phyloP scores from a whole-genome alignment of 2,797 vertebrate species.

The Aldrovandia affinis region DNA sequence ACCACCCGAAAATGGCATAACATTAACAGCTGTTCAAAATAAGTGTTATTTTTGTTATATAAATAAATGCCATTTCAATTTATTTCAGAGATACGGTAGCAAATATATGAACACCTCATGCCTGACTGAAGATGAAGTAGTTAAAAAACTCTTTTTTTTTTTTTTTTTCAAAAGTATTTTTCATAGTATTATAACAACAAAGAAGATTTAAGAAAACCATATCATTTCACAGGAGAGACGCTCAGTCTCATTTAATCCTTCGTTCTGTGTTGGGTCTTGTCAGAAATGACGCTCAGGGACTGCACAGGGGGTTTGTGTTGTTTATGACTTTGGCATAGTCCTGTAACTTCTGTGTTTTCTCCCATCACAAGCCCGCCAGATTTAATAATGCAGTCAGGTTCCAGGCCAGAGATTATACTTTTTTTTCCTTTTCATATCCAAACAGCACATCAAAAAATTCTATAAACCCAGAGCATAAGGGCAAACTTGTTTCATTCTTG shows the following conservation, averaged over 20 bases:
- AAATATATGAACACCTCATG: background rate
- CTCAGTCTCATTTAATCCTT: background rate
- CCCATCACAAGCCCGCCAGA: constrained; percentile 8
- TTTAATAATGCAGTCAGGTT: constrained; percentile 15
- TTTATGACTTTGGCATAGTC: background rate
- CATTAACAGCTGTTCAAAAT: background rate
- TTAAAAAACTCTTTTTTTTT: too few relatives aligned
- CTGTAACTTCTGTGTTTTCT: background rate
- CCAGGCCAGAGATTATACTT: constrained; percentile 14
- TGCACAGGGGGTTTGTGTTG: constrained; percentile 3
- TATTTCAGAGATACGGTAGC: background rate
- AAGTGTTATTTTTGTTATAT: background rate
- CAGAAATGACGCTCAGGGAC: background rate
- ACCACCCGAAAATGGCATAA: background rate
- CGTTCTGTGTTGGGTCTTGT: constrained; percentile 5
- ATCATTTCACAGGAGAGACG: background rate
- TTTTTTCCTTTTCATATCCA: background rate
- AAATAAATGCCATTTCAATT: background rate
- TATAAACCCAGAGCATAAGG: background rate
- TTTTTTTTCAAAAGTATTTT: background rate
- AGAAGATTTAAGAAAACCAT: background rate
- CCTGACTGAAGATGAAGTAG: background rate
- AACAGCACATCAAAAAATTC: background rate
- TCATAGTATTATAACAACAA: background rate
- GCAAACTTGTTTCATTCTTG: constrained; percentile 10